Evolutionary conservation across 2,888 invertebrate species (phyloP), one percentile per base, ranked within the genome.

Genomic region (Drosophila percnosoma): DNA sequence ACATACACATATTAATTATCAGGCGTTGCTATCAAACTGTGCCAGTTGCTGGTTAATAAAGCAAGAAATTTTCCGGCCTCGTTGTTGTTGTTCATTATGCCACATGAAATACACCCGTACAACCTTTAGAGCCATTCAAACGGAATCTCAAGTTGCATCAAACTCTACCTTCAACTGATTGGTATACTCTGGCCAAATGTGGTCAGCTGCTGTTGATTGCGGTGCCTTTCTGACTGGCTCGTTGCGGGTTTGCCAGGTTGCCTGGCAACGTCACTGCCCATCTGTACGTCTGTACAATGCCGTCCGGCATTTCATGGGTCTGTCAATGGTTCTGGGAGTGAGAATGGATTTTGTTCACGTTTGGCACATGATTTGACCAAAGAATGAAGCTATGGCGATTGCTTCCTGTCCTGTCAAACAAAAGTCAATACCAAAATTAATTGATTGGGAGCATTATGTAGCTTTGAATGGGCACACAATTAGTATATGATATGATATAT

Each of bases 401-500:
- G 55, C 59, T 66, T 57, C 58, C 49, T 40, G 64, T 38, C 64
- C 49, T 53, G 52, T 29, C 55, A 55, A 55, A 55, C 66, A 40
- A 63, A 75, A 75, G 67, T 68, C 78, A 82, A 71, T 78, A 53
- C 45, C 49, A 61, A 69, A 75, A 49, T 65, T 73, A 88, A 88
- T 86, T 83, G 75, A 76, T 86, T 80, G 67, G 67, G 57, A 71
- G 73, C 83, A 76, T 78, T 68, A 76, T 78, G 55, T 65, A 62
- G 70, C 69, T 38, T 36, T 40, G 69, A 69, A 69, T 69, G 48
- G 21, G 53, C 38, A n/a, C 38, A 58, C 31, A 49, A 34, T n/a
- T 11, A n/a, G n/a, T 33, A 8, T 29, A 31, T 51, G 48, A 67
- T 38, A 54, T 38, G 24, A n/a, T 31, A 21, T 67, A 24, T 24